A percentile compares a stretch with the other conserved stretches of the same genome.
phyloP scores from a whole-genome alignment of 2,113 vertebrate genomes.

The Nannospalax galili region DNA sequence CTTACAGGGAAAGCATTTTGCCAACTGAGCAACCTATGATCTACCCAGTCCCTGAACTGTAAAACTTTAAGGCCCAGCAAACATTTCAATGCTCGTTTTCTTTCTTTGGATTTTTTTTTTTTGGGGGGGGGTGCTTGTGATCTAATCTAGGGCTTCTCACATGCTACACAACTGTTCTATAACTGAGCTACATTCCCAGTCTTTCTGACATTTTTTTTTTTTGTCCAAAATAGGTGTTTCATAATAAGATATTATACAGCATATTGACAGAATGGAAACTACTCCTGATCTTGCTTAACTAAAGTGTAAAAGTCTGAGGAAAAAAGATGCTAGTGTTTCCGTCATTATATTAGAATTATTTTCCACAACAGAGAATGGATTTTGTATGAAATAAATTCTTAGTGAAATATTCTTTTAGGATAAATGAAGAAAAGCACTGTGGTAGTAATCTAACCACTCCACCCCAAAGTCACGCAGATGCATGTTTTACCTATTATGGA shows the following conservation, averaged over 20 bases:
- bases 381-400: background rate
- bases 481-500: conserved; percentile 17
- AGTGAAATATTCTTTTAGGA: too few relatives aligned
- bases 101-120: background rate
- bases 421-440: background rate
- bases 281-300: background rate
- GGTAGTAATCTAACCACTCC: conserved; percentile 30
- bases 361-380: background rate
- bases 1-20: background rate
- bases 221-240: background rate
- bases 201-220: background rate
- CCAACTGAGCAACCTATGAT: background rate
- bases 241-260: background rate
- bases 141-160: background rate
- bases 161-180: background rate
- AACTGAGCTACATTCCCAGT: background rate
- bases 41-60: background rate
- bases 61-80: background rate
- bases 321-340: background rate
- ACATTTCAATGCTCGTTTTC: background rate
- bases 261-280: background rate
- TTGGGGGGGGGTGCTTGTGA: background rate
- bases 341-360: conserved; percentile 11
- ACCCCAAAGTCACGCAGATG: conserved; percentile 30
- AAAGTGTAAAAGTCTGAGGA: background rate